These are phyloP conservation scores for pig (Sus scrofa) DNA, from an alignment of 2,113 vertebrate genomes.

Conservation along the genomic window DNA sequence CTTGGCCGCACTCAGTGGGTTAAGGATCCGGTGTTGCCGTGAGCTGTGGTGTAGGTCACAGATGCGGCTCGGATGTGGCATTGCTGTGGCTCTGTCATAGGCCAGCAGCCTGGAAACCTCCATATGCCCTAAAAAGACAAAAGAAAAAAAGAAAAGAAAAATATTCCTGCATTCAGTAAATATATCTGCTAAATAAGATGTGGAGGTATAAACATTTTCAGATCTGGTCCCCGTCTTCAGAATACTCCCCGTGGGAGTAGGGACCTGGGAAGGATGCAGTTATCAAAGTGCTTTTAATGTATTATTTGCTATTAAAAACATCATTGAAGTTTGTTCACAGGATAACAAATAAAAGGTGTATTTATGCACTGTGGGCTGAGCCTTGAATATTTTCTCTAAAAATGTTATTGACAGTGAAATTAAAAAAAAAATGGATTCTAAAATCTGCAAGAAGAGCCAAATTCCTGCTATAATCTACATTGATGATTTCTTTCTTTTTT, in stretches of 20 bases:
- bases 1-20: too few species aligned
- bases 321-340: not conserved
- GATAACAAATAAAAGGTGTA: not conserved
- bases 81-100: too few species aligned
- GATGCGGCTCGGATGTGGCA: too few species aligned
- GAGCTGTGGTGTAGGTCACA: too few species aligned
- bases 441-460: not conserved
- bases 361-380: not conserved
- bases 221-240: not conserved
- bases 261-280: not conserved
- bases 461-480: slow-evolving; percentile 11
- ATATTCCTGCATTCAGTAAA: not conserved
- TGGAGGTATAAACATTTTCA: slow-evolving; percentile 31
- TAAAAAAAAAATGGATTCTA: slow-evolving; percentile 52
- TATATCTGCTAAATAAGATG: not conserved
- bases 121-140: too few species aligned
- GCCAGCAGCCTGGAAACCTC: too few species aligned
- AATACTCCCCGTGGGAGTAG: not conserved
- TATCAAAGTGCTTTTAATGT: not conserved
- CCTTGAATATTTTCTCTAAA: slow-evolving; percentile 35
- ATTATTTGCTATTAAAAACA: not conserved
- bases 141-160: not conserved
- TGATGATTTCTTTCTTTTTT: slow-evolving; percentile 71
- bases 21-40: too few species aligned
- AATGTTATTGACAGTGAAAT: not conserved